Evolutionary conservation across 2,797 vertebrate genomes (phyloP).

Genomic region (Gymnothorax reevesii): DNA sequence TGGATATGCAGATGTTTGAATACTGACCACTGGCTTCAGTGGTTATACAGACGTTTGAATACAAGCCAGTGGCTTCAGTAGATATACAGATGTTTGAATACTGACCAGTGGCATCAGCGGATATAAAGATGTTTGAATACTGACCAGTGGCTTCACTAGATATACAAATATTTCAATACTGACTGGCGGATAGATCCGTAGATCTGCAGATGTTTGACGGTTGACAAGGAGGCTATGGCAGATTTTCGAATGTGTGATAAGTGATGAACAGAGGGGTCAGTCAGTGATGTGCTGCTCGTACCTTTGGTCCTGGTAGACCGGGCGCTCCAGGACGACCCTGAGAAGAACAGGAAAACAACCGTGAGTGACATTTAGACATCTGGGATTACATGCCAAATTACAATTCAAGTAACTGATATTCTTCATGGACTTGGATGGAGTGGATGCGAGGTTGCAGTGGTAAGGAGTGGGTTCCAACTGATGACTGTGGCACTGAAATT

Average conservation of each 20-base stretch:
- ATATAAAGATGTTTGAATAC: too few species aligned
- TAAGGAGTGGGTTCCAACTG: not conserved
- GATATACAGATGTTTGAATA: too few species aligned
- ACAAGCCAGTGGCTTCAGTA: too few species aligned
- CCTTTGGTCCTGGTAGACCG: constrained; percentile 88
- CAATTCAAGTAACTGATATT: not conserved
- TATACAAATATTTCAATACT: too few species aligned
- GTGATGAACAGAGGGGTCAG: not conserved
- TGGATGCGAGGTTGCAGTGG: not conserved
- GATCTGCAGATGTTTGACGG: too few species aligned
- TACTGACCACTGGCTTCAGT: too few species aligned
- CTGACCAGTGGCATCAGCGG: too few species aligned
- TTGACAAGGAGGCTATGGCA: not conserved
- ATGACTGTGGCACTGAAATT: not conserved
- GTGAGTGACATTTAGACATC: not conserved
- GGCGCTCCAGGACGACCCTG: constrained; percentile 86
- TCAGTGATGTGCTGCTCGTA: constrained; percentile 52
- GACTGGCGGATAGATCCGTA: too few species aligned
- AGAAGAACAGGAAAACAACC: constrained; percentile 39
- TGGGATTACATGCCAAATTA: not conserved
- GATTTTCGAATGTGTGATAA: not conserved
- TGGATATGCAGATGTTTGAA: too few species aligned
- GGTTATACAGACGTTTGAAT: too few species aligned
- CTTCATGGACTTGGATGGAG: not conserved
- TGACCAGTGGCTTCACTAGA: too few species aligned